phyloP scores from a whole-genome alignment of 2,113 vertebrate genomes.

The Gymnocephalus cernua region DNA sequence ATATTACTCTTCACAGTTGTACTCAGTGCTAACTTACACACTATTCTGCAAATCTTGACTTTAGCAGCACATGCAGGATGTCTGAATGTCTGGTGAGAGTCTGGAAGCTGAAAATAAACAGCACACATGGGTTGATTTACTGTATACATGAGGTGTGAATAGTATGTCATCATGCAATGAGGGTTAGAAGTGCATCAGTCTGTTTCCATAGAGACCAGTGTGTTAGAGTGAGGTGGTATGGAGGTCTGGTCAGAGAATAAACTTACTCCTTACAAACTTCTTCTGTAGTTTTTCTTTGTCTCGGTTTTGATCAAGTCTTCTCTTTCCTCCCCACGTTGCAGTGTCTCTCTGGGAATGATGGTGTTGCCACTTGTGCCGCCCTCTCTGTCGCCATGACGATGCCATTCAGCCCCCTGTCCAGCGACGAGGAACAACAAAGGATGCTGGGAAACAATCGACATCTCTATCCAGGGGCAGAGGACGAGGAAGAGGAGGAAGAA shows the following conservation, averaged over 20 bases:
- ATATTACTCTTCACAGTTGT: background rate
- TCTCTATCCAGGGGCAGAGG: constrained; percentile 86
- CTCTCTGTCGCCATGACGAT: constrained; percentile 90
- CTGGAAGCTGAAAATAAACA: constrained; percentile 7
- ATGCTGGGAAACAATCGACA: constrained; percentile 87
- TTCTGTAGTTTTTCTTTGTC: constrained; percentile 8
- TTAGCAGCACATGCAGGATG: background rate
- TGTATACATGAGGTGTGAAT: constrained; percentile 45
- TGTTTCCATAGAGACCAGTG: constrained; percentile 65
- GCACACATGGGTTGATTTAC: constrained; percentile 16
- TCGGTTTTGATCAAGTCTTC: constrained; percentile 1
- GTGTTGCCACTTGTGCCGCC: constrained; percentile 82
- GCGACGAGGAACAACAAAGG: constrained; percentile 93
- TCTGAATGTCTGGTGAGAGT: constrained; percentile 15
- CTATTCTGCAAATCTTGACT: background rate
- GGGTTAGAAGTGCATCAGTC: constrained; percentile 29
- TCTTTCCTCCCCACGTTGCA: constrained; percentile 47
- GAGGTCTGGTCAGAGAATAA: background rate
- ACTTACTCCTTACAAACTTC: constrained; percentile 6
- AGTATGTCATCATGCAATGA: constrained; percentile 37
- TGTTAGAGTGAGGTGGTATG: background rate
- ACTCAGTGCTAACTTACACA: background rate
- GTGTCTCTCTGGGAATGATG: constrained; percentile 84
- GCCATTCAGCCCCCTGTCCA: constrained; percentile 93
- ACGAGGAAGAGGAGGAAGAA: constrained; percentile 90